These are phyloP conservation scores for Gari tellinella DNA, from an alignment of 2,888 invertebrate species.

Conservation along the genomic window DNA sequence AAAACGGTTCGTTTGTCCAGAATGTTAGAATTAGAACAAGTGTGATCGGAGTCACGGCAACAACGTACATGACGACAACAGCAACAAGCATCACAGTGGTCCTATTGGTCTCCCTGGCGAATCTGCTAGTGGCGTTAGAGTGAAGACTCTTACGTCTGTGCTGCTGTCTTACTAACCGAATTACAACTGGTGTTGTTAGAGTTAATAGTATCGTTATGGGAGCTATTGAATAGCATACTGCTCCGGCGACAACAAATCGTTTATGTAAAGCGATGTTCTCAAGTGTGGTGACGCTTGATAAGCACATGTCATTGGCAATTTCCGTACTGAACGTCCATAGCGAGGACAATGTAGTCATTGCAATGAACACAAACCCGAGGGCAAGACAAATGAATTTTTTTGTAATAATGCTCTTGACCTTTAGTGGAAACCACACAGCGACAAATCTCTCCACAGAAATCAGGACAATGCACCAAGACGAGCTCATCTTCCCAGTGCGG, in stretches of 20 bases:
- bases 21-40: constrained; percentile 27
- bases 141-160: neutral
- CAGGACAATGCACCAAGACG: constrained; percentile 62
- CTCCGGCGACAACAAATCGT: neutral
- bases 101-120: neutral
- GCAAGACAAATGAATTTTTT: neutral
- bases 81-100: constrained; percentile 23
- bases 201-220: constrained; percentile 9
- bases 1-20: constrained; percentile 38
- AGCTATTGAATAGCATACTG: constrained; percentile 10
- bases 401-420: constrained; percentile 8
- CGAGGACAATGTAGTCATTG: constrained; percentile 27
- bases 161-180: neutral
- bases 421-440: constrained; percentile 19
- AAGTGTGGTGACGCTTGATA: neutral
- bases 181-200: constrained; percentile 15
- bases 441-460: constrained; percentile 24
- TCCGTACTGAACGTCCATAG: constrained; percentile 4
- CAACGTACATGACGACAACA: constrained; percentile 22
- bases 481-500: constrained; percentile 58
- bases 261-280: neutral
- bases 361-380: constrained; percentile 13
- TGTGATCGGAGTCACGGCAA: constrained; percentile 43
- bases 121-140: neutral
- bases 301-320: neutral